phyloP scores from a whole-genome alignment of 2,797 vertebrate genomes.

The Anguilla obscura region DNA sequence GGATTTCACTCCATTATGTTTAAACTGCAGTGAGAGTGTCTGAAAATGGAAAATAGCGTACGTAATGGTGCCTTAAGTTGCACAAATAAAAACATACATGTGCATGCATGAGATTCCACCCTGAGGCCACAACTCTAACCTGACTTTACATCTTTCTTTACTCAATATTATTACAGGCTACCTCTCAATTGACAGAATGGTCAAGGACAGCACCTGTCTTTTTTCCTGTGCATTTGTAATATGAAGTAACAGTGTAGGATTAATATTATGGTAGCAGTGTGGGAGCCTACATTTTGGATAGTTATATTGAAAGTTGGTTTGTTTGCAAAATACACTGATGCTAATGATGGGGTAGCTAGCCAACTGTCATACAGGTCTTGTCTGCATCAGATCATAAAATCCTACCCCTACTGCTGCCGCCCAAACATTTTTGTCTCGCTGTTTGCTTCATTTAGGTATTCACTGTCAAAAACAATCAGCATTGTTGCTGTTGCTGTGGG shows the following conservation, averaged over 20 bases:
- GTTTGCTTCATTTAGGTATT: no score
- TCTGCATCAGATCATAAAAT: neutral
- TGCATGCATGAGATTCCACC: neutral
- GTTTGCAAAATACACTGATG: neutral
- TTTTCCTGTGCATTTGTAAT: neutral
- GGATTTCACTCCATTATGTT: neutral
- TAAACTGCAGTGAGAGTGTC: neutral
- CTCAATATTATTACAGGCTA: neutral
- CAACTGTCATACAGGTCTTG: neutral
- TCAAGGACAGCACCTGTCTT: neutral
- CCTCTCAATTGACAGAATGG: neutral
- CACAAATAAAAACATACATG: neutral
- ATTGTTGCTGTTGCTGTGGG: no score
- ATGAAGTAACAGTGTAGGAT: neutral
- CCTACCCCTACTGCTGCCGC: neutral
- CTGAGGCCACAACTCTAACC: neutral
- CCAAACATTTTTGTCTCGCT: no score
- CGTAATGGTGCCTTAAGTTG: neutral
- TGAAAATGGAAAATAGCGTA: neutral
- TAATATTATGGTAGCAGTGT: neutral
- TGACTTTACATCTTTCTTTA: neutral
- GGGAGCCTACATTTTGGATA: neutral
- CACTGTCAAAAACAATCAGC: no score
- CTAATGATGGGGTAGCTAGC: neutral
- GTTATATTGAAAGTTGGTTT: neutral